Conservation (phyloP, 2,797 vertebrate genomes). For the Chloroceryle inda region DNA sequence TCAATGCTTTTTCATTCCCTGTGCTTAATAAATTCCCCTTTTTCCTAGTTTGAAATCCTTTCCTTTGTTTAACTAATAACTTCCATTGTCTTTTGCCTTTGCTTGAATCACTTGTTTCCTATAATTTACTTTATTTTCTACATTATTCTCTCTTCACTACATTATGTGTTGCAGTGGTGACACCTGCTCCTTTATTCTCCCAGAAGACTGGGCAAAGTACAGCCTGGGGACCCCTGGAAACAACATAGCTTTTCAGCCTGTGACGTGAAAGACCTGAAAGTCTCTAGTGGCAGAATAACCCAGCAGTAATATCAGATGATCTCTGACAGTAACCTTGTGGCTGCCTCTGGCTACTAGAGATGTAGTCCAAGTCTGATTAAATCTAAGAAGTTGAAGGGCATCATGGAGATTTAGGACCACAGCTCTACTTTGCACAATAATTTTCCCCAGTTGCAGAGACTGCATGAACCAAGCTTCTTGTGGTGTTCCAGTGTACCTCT, state of each 20-base stretch:
- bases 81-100: background rate
- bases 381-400: background rate
- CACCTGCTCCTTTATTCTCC: background rate
- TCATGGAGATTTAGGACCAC: accelerated
- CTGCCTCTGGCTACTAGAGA: background rate
- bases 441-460: background rate
- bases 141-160: background rate
- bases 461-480: accelerated
- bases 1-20: background rate
- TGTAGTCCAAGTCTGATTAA: background rate
- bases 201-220: background rate
- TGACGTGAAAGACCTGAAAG: background rate
- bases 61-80: background rate
- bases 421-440: background rate
- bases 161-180: background rate
- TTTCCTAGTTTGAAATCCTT: background rate
- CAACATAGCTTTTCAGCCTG: background rate
- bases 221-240: background rate
- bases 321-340: background rate
- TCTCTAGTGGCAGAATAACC: background rate
- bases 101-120: background rate
- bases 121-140: background rate
- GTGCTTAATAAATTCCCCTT: background rate
- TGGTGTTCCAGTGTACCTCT: background rate
- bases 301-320: background rate